These are phyloP conservation scores for Cyaniris semiargus DNA, from an alignment of 2,888 invertebrate genomes.

Conservation along the genomic window DNA sequence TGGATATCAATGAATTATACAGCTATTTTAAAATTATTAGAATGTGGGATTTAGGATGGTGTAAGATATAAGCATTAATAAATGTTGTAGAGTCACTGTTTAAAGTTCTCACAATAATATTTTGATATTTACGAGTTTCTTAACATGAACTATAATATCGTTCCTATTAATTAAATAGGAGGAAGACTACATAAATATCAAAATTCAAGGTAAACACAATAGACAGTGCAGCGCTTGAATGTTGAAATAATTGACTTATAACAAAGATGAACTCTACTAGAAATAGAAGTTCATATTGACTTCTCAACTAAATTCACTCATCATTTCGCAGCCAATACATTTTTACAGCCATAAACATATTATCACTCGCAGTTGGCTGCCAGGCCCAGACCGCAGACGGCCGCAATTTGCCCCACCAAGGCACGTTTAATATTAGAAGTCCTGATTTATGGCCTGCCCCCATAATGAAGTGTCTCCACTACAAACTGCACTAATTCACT, in stretches of 20 bases:
- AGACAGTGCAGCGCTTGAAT: neutral
- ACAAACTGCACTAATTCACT: conserved; percentile 77
- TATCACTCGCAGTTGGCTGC: conserved; percentile 49
- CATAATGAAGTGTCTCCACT: conserved; percentile 79
- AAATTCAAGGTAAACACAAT: too few species aligned
- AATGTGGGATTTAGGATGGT: neutral
- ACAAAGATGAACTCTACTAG: neutral
- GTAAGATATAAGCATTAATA: neutral
- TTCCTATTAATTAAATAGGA: too few species aligned
- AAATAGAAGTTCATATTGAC: neutral
- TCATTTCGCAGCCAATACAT: conserved; percentile 44
- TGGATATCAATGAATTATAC: neutral
- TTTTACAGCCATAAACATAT: conserved; percentile 48
- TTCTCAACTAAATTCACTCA: conserved; percentile 36
- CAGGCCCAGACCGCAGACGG: conserved; percentile 53
- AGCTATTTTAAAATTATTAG: neutral
- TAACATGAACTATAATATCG: neutral
- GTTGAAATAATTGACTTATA: neutral
- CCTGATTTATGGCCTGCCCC: conserved; percentile 77
- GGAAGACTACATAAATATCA: too few species aligned
- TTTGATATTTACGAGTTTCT: neutral
- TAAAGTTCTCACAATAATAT: too few species aligned
- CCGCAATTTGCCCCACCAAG: conserved; percentile 76
- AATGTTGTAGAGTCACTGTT: too few species aligned
- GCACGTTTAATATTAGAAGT: conserved; percentile 82